A percentile compares a stretch with the other conserved stretches of the same genome.
Conservation (phyloP, 2,113 vertebrate species). For the Pardalotus punctatus region DNA sequence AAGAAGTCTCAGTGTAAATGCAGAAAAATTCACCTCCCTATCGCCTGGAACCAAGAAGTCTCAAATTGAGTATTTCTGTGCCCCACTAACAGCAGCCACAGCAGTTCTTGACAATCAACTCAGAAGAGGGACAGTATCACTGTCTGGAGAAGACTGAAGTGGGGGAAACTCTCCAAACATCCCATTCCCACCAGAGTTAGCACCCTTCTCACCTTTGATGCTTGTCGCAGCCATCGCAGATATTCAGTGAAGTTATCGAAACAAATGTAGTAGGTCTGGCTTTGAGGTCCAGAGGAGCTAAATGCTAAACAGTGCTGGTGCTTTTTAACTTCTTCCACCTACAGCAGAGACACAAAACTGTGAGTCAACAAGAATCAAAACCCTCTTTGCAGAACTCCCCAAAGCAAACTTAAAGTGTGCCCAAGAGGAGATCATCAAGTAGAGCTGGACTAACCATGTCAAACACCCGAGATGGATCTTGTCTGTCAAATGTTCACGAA, state of each 20-base stretch:
- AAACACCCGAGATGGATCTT: neutral
- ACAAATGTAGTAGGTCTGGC: slow-evolving; percentile 96
- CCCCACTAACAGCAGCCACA: neutral
- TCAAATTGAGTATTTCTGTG: neutral
- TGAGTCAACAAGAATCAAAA: neutral
- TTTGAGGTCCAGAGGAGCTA: slow-evolving; percentile 96
- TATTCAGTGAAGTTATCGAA: slow-evolving; percentile 97
- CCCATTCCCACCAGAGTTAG: neutral
- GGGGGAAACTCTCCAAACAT: neutral
- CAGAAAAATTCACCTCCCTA: neutral
- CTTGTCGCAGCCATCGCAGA: slow-evolving; percentile 93
- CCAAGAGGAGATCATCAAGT: neutral
- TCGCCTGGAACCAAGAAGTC: neutral
- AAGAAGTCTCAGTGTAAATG: neutral
- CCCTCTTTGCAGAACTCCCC: neutral
- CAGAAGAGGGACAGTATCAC: neutral
- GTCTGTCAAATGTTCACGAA: neutral
- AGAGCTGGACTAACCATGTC: neutral
- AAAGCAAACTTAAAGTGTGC: neutral
- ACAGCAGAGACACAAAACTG: neutral
- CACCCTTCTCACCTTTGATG: slow-evolving; percentile 86
- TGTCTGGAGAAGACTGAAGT: neutral
- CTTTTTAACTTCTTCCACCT: slow-evolving; percentile 97
- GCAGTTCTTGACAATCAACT: neutral
- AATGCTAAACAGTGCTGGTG: slow-evolving; percentile 97